Evolutionary conservation across 2,888 invertebrate species (phyloP), one percentile per base, ranked within the genome.

Genomic region (Chrysolina haemoptera): DNA sequence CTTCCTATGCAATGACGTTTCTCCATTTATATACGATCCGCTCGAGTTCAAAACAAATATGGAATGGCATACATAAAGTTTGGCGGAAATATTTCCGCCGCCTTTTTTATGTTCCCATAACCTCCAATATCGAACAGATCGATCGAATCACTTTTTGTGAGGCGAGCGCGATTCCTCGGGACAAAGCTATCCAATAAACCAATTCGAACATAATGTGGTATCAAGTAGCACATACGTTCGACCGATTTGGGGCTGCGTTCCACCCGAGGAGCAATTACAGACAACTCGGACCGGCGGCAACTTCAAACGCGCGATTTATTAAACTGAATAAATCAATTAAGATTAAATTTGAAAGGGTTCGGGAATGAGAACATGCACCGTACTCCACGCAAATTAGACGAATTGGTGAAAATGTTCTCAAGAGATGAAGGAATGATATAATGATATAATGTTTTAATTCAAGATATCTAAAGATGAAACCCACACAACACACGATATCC

Each of bases 251-350:
- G 9, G 22, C 59, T 27, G 59, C 35, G 53, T 35, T 59, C 59
- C 59, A 59, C n/a, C 59, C 59, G 35, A 59, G 59, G 59, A 59
- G 59, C 59, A 59, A 59, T 59, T 59, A 59, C 59, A 59, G 59
- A 59, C 59, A n/a, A 59, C 27, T 22, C 59, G n/a, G 22, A n/a
- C 59, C 59, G 9, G 78, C 82, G 82, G 80, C 79, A 71, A 82
- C 81, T 80, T 83, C 83, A 84, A 84, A 84, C 76, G 79, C 71
- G 74, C 82, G 83, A 84, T 84, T 83, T 84, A 84, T 83, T 78
- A 78, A 75, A 68, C 75, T 62, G 78, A 79, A 83, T 83, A 82
- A 83, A 84, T 82, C 83, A 84, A 84, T 84, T 84, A 82, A 81
- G 83, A 82, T 82, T 83, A 82, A 82, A 83, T 82, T 84, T 82